Evolutionary conservation across 2,113 vertebrate genomes (phyloP).

Genomic region (Stegastes partitus): DNA sequence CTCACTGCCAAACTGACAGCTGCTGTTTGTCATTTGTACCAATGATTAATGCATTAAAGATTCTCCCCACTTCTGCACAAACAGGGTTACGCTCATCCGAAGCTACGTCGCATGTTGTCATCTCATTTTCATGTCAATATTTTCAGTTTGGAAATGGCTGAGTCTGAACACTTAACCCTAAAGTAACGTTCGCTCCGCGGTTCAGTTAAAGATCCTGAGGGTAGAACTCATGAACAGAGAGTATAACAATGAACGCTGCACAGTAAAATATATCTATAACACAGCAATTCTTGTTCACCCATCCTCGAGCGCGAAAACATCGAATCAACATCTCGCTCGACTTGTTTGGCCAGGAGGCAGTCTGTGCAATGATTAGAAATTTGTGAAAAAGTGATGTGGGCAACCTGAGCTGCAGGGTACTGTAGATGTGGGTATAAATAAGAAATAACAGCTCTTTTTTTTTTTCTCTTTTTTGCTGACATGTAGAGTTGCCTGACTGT

Average conservation of each 20-base stretch:
- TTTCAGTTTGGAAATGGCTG: constrained; percentile 14
- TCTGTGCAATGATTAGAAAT: constrained; percentile 44
- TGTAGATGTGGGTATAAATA: constrained; percentile 38
- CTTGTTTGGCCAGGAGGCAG: constrained; percentile 60
- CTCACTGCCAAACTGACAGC: constrained; percentile 61
- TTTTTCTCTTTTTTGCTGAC: constrained; percentile 54
- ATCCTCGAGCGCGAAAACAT: constrained; percentile 41
- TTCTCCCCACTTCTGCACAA: constrained; percentile 17
- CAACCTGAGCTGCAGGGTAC: constrained; percentile 25
- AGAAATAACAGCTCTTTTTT: constrained; percentile 31
- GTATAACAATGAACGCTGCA: constrained; percentile 29
- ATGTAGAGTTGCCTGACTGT: constrained; percentile 25
- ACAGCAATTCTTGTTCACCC: constrained; percentile 48
- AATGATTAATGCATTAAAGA: constrained; percentile 53
- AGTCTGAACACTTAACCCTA: constrained; percentile 9
- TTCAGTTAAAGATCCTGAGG: constrained; percentile 36
- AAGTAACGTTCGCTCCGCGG: constrained; percentile 29
- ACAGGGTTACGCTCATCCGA: constrained; percentile 13
- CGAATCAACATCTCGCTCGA: constrained; percentile 42
- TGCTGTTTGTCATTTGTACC: constrained; percentile 59
- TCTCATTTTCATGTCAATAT: constrained; percentile 27
- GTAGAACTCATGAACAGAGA: constrained; percentile 13
- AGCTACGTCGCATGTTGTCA: constrained; percentile 13
- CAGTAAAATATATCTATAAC: constrained; percentile 28
- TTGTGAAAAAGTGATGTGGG: constrained; percentile 32